Base-by-base conservation (phyloP, 2,797 vertebrate genomes). In the Epinephelus coioides region DNA sequence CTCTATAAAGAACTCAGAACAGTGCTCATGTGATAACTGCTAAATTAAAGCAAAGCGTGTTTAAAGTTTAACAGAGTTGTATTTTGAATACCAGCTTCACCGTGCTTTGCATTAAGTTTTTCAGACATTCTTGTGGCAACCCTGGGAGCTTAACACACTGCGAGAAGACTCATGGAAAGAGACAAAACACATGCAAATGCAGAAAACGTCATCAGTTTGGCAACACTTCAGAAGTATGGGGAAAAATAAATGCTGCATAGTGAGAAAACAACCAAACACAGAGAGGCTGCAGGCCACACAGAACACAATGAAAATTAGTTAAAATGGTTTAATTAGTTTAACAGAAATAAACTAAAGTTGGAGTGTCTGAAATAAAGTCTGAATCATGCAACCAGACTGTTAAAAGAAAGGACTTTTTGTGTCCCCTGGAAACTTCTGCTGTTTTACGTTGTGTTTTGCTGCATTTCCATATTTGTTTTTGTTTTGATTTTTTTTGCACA, bases 1-100 rank as follows among this genome's bases (percentile, higher is more conserved):
- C 14, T 30, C 5, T 30, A 30, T 30, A 30, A 30, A 30, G 27
- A 30, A 30, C 27, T 30, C 27, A 30, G 27, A n/a, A 7, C 38
- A 34, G 30, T 15, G 21, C 62, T 34, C 19, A 21, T 15, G n/a
- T 0, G 2, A 1, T 13, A 19, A 63, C 38, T 30, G 5, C n/a
- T 11, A 56, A 13, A 30, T 2, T 46, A 5, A n/a, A 17, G 21
- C 6, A 5, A 21, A 56, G 21, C 25, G 12, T 27, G 9, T n/a
- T 73, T 2, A 38, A 38, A 15, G 38, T 19, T 54, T 73, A 23
- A 46, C 34, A 25, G 44, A 46, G 50, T 44, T 76, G 61, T 47
- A 60, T 47, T 18, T 5, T 2, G 14, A 19, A 6, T 14, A 17
- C 15, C 3, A n/a, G 19, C 38, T 7, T 46, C 40, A 34, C 21